Conservation (phyloP, 2,113 vertebrate genomes). For the Poecilia latipinna region DNA sequence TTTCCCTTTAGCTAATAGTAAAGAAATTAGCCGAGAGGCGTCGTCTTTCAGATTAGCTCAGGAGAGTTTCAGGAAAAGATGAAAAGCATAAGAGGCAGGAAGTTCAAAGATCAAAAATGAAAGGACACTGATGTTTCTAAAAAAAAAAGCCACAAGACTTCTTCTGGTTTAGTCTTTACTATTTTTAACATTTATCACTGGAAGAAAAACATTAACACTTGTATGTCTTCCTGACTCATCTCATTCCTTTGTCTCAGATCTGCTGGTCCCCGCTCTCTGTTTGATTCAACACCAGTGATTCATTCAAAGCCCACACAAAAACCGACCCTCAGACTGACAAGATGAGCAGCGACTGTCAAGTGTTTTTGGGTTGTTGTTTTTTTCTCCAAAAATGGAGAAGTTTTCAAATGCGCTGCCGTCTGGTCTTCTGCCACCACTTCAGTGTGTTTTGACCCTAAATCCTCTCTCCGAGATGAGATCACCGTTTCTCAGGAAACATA, state of each 20-base stretch:
- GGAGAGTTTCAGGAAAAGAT: slow-evolving; percentile 53
- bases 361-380: not conserved
- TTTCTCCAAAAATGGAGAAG: not conserved
- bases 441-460: slow-evolving; percentile 59
- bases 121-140: slow-evolving; percentile 16
- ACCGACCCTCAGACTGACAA: not conserved
- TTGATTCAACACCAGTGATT: slow-evolving; percentile 21
- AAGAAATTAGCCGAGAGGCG: slow-evolving; percentile 24
- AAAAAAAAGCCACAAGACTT: slow-evolving; percentile 25
- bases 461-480: slow-evolving; percentile 76
- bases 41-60: slow-evolving; percentile 28
- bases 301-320: slow-evolving; percentile 26
- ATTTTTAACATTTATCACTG: slow-evolving; percentile 27
- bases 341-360: slow-evolving; percentile 18
- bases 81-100: slow-evolving; percentile 34
- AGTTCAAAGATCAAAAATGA: slow-evolving; percentile 24
- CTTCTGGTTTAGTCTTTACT: slow-evolving; percentile 27
- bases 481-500: slow-evolving; percentile 72
- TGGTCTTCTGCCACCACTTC: slow-evolving; percentile 58
- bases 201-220: slow-evolving; percentile 32
- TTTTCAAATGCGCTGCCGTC: slow-evolving; percentile 42
- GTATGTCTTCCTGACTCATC: slow-evolving; percentile 33
- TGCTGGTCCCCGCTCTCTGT: slow-evolving; percentile 5
- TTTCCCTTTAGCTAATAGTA: slow-evolving; percentile 9
- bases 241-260: slow-evolving; percentile 13